A percentile compares a stretch with the other conserved stretches of the same genome.
Conservation (phyloP, 2,888 invertebrate species). For the Ceramica pisi region DNA sequence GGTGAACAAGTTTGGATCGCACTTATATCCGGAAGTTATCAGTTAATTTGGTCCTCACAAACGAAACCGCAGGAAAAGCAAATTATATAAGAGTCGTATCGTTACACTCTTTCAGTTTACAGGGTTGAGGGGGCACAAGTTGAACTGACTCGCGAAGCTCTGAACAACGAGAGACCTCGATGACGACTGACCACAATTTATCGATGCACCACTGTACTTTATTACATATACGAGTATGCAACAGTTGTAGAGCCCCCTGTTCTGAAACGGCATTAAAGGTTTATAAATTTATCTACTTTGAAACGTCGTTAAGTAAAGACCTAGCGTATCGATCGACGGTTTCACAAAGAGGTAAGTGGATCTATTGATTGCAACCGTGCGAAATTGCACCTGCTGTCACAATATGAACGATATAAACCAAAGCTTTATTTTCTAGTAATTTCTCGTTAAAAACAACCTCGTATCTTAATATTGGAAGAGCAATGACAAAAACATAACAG, state of each 20-base stretch:
- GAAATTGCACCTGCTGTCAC: background rate
- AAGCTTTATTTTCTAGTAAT: background rate
- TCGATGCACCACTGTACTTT: conserved; percentile 38
- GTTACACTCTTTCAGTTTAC: conserved; percentile 6
- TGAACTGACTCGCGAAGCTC: conserved; percentile 8
- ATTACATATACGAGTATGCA: background rate
- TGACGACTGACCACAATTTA: conserved; percentile 30
- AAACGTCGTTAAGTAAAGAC: background rate
- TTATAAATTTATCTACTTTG: conserved; percentile 28
- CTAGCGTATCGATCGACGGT: conserved; percentile 18
- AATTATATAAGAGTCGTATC: background rate
- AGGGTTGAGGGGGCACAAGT: conserved; percentile 1
- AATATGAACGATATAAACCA: background rate
- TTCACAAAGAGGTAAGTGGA: background rate
- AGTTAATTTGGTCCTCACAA: conserved; percentile 4
- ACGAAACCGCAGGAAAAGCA: background rate
- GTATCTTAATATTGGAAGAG: background rate
- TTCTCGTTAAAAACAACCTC: background rate
- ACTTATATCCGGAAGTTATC: background rate
- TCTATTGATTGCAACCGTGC: conserved; percentile 16
- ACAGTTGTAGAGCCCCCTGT: background rate
- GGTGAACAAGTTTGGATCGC: background rate
- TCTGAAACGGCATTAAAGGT: background rate
- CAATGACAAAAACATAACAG: background rate
- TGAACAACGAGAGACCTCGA: conserved; percentile 10